A percentile compares a stretch with the other conserved stretches of the same genome.
Evolutionary conservation across 2,113 vertebrate species (phyloP).

Genomic region (Columba janthina): DNA sequence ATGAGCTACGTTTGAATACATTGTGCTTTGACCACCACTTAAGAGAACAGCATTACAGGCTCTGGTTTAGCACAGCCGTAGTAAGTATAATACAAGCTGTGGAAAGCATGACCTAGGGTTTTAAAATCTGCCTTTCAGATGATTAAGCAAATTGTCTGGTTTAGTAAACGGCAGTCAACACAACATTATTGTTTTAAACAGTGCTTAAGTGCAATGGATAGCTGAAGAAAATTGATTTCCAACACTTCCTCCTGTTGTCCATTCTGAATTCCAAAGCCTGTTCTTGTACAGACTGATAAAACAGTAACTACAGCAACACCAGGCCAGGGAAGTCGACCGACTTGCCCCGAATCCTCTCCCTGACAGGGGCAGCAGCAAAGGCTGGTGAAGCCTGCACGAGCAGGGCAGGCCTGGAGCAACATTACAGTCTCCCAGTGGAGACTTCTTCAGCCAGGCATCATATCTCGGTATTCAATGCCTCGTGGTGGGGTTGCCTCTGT

Average conservation of each 20-base stretch:
- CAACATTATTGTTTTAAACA: background rate
- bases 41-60: background rate
- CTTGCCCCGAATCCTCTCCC: background rate
- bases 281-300: background rate
- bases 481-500: background rate
- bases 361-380: background rate
- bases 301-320: background rate
- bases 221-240: background rate
- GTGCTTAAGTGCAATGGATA: background rate
- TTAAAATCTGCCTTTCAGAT: conserved; percentile 1
- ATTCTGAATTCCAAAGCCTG: background rate
- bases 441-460: background rate
- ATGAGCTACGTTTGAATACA: background rate
- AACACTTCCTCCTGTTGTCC: background rate
- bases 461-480: background rate
- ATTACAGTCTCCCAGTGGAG: background rate
- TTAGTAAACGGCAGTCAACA: background rate
- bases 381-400: background rate
- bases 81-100: background rate
- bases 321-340: background rate
- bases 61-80: background rate
- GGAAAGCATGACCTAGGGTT: background rate
- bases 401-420: background rate
- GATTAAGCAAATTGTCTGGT: background rate
- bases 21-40: background rate